Percentiles rank a stretch among this genome's conserved stretches.
phyloP scores from a whole-genome alignment of 2,797 vertebrate genomes.

The Alauda arvensis region DNA sequence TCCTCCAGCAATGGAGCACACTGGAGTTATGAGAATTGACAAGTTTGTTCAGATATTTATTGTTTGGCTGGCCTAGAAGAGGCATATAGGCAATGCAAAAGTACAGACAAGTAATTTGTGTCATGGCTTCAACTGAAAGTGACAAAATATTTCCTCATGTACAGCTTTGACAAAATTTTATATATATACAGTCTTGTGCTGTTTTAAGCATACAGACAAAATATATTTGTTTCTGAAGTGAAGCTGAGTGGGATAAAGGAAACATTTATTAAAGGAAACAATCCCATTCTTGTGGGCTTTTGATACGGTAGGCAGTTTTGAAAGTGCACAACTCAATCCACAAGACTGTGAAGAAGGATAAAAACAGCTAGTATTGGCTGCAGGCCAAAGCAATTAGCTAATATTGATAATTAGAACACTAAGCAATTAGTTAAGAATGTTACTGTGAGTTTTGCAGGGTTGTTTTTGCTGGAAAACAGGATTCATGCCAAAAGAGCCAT shows the following conservation, averaged over 20 bases:
- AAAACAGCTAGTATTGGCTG: background rate
- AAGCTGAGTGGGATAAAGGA: background rate
- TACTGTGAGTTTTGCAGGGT: background rate
- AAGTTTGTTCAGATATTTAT: background rate
- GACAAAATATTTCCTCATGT: background rate
- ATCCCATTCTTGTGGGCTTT: background rate
- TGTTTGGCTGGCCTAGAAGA: background rate
- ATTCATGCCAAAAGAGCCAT: background rate
- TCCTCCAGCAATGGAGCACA: background rate
- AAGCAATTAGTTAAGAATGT: background rate
- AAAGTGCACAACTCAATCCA: background rate
- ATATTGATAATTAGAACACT: constrained; percentile 25
- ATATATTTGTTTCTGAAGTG: background rate
- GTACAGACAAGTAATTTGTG: background rate
- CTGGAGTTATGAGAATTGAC: background rate
- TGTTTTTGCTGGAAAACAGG: background rate
- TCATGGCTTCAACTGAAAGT: background rate
- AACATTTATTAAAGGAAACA: too few relatives aligned
- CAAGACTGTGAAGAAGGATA: background rate
- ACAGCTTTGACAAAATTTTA: background rate
- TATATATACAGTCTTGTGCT: background rate
- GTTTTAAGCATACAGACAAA: background rate
- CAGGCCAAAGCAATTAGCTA: background rate
- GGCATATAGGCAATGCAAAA: background rate
- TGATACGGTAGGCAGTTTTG: background rate